Evolutionary conservation across 2,888 invertebrate genomes (phyloP), one percentile per base, ranked within the genome.

Genomic region (Saturnia pavonia): DNA sequence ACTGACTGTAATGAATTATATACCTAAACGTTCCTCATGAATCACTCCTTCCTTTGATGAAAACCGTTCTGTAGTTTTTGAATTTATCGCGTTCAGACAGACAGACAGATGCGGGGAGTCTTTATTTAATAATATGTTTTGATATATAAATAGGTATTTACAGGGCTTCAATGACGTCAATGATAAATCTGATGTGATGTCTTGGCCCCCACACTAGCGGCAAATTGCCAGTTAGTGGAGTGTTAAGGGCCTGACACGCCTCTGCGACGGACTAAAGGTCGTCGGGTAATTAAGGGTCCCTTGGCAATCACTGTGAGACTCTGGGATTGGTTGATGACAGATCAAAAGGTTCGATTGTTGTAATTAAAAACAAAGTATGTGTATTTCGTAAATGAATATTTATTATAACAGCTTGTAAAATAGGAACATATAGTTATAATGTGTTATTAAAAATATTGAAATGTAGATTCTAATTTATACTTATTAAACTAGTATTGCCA

Each of bases 281-380:
- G 81, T 83, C 85, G 82, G 82, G 88, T 91, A 93, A 93, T 92
- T 92, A 93, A 91, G 88, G 86, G 88, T 88, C 91, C 91, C 91
- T 87, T 86, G 89, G 92, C 91, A 92, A 92, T 93, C 92, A 91
- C 87, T 88, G 85, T 81, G 81, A 79, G 82, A 81, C 81, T 80
- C 89, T 84, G 88, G 91, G 91, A 93, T 93, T 92, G 92, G 91
- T 82, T 84, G 88, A 82, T 85, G 84, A 78, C 83, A 85, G 88
- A 91, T 91, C 92, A 92, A 92, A 92, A 90, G 82, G 40, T 65
- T 75, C 77, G 77, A 74, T 80, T 34, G 68, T 11, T n/a, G n/a
- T 68, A 16, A 40, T 54, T 14, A 48, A 79, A 82, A 81, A 82
- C 82, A 85, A 83, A 86, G 88, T 80, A 91, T 90, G 92, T 92